Percentiles rank a stretch among this genome's conserved stretches.
These are phyloP conservation scores for Anarhynchus alexandrinus DNA, from an alignment of 2,113 vertebrate species.

Conservation along the genomic window DNA sequence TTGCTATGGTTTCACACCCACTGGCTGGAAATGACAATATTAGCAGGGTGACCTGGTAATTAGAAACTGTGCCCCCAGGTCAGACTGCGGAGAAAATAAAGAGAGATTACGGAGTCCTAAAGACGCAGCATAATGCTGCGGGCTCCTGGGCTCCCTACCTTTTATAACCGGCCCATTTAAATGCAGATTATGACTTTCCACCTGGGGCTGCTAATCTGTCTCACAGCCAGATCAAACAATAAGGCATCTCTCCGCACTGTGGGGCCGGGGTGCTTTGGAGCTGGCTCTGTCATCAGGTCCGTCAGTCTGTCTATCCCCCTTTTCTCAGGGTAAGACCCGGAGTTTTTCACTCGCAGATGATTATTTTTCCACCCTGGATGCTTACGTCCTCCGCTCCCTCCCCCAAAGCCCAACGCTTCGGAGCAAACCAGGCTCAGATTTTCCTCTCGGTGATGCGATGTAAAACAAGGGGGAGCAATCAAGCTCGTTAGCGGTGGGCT, in stretches of 20 bases:
- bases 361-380: background rate
- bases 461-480: background rate
- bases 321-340: slow-evolving; percentile 25
- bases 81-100: slow-evolving; percentile 63
- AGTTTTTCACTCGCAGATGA: background rate
- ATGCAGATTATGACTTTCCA: slow-evolving; percentile 65
- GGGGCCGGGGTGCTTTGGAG: background rate
- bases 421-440: background rate
- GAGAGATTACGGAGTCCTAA: slow-evolving; percentile 62
- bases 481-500: background rate
- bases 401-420: background rate
- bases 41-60: slow-evolving; percentile 61
- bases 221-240: slow-evolving; percentile 56
- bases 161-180: slow-evolving; percentile 45
- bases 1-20: slow-evolving; percentile 48
- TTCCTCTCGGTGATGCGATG: background rate
- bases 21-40: slow-evolving; percentile 72
- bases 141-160: slow-evolving; percentile 53
- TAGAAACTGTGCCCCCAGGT: slow-evolving; percentile 68
- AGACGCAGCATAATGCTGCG: slow-evolving; percentile 66
- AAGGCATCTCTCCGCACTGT: slow-evolving; percentile 12
- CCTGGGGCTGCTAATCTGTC: slow-evolving; percentile 66
- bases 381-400: background rate
- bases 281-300: background rate
- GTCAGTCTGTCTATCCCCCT: background rate